Base-by-base conservation (phyloP, 2,888 invertebrate genomes). In the Deilephila elpenor region DNA sequence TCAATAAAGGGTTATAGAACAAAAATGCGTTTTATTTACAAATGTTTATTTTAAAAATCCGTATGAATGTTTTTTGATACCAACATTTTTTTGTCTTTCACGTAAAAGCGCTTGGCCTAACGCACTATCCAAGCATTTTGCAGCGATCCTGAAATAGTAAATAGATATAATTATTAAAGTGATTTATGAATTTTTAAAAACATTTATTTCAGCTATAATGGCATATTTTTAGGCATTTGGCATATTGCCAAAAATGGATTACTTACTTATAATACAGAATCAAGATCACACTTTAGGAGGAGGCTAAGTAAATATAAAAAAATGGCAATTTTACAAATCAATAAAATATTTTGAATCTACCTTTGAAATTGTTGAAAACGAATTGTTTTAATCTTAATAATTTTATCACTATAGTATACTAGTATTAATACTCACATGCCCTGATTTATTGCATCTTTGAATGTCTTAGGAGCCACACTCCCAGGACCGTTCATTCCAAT, bases 401-500 rank as follows among this genome's bases (percentile, higher is more conserved):
- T 2, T 61, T 60, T 25, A 59, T 59, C 20, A 20, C 11, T 1
- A 29, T 25, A n/a, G 5, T 5, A 32, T 25, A n/a, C 7, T 5
- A 32, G 5, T 72, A 51, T 29, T 0, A 34, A n/a, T 74, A 97
- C 96, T 83, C 94, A 96, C 87, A 96, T 95, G 71, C 97, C 98
- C 83, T 97, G 96, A 89, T 96, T 95, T 20, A 98, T 93, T 75
- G 96, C 96, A 82, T 96, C 96, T 71, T 95, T 95, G 79, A 98
- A 91, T 6, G 97, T 98, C 70, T 95, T 93, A 3, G 96, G 95
- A 79, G 97, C 96, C 75, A 98, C 93, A 79, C 98, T 98, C 3
- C 98, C 98, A 6, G 96, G 95, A 8, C 98, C 98, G 73, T 96
- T 96, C 92, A 98, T 97, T 53, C 94, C 87, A 25, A 96, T 93